Base-by-base conservation (phyloP, 2,113 vertebrate species). In the Antennarius striatus region DNA sequence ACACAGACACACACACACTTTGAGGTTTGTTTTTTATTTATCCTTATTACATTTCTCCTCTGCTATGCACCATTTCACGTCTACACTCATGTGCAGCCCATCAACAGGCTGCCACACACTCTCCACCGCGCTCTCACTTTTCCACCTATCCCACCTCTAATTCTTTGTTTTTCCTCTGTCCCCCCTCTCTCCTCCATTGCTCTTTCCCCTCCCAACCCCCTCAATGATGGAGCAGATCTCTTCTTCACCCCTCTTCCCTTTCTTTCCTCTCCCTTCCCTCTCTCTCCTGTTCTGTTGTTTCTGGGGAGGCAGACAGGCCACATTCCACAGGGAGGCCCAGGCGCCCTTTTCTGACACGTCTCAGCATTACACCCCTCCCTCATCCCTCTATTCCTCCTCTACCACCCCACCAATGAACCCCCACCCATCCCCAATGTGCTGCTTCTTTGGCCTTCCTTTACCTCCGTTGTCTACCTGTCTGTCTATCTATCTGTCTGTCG, bases 251-350 rank as follows among this genome's bases (percentile, higher is more conserved):
- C 71, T 79, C 68, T 79, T 75, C 73, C 70, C 81, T 75, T 64
- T 85, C 77, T 83, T 75, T 73, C 46, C 71, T 84, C 15, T 30
- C 15, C 73, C 68, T 58, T 79, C 74, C 45, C 82, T 75, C 61
- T 2, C 22, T 70, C 82, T 75, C 68, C 62, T 68, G 65, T 77
- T 87, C 85, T 85, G 86, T 89, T 87, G 85, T 85, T 89, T 89
- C 84, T 84, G 88, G 89, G 87, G 89, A 92, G 90, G 91, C 91
- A 93, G 91, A 93, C 91, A 91, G 90, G 90, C 82, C 88, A 91
- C 93, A 94, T 93, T 93, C 93, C 93, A 91, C 88, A 88, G 90
- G 91, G 92, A 91, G 92, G 90, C 92, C 92, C 91, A 80, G 90
- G 90, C 91, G 89, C 91, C 85, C 90, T 89, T 92, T 90, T 91